Conservation (phyloP, 2,113 vertebrate species). For the Platycercus adscitus region DNA sequence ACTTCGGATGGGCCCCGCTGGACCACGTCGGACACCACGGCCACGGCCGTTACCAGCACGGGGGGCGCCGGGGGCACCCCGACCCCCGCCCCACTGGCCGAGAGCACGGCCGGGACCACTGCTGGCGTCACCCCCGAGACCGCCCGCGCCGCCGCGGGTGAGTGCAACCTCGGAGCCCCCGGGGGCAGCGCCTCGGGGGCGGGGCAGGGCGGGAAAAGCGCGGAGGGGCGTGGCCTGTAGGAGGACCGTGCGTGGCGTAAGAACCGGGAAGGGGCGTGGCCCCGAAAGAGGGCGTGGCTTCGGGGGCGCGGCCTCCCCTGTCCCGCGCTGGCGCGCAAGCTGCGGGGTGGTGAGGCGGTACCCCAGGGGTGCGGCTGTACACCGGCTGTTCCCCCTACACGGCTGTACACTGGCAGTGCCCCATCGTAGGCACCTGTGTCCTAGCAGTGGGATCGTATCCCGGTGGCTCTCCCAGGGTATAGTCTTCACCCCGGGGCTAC, state of each 20-base stretch:
- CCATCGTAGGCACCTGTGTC: background rate
- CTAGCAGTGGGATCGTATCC: background rate
- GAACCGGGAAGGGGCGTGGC: background rate
- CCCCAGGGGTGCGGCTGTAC: too few relatives aligned
- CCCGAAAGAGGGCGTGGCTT: too few relatives aligned
- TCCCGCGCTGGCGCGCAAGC: background rate
- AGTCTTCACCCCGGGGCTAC: background rate
- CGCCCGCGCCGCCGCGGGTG: background rate
- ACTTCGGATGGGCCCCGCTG: accelerated
- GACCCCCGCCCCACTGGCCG: accelerated
- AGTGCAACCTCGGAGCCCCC: background rate
- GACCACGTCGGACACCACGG: accelerated
- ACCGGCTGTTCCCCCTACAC: background rate
- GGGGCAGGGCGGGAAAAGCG: background rate
- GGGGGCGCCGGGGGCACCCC: accelerated
- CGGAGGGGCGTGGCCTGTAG: too few relatives aligned
- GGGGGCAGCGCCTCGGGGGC: too few relatives aligned
- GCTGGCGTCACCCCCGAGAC: background rate
- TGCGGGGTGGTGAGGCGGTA: too few relatives aligned
- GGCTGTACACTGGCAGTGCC: background rate
- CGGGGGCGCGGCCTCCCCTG: too few relatives aligned
- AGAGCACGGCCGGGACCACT: background rate
- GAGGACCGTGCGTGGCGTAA: too few relatives aligned
- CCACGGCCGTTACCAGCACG: background rate
- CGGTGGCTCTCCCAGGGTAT: background rate